Base-by-base conservation (phyloP, 2,113 vertebrate species). In the Haliaeetus leucogaster region DNA sequence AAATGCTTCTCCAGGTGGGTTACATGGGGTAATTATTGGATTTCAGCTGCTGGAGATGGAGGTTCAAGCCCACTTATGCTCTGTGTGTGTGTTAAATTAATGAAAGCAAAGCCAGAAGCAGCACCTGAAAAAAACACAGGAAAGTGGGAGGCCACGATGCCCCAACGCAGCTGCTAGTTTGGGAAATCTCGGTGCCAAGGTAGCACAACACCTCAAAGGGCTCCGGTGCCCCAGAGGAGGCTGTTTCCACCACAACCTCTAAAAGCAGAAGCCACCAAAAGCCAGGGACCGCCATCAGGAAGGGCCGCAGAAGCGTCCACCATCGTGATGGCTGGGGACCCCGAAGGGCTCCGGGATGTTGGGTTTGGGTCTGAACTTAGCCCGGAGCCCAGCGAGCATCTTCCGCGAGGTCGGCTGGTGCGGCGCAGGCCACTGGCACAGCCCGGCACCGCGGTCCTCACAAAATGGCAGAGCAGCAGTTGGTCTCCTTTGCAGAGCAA, bases 291-390 rank as follows among this genome's bases (percentile, higher is more conserved):
- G 1, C 43, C 4, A 1, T 1, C 71, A 23, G 38, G 30, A 61
- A 66, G 47, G 32, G 50, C 27, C 53, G 13, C 4, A 4, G 50
- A 4, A 1, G 5, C 2, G 2, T 14, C 80, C 86, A 40, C 8
- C 82, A 23, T 1, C 0, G 1, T 0, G 0, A 11, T 1, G 38
- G 10, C 53, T 8, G 80, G 36, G 53, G 2, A 7, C 42, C 3
- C 13, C 4, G 2, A 13, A 36, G 65, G 47, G 43, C 70, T 90
- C 30, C 12, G 47, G 26, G 67, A 9, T 4, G 76, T 10, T 66
- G 48, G 25, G 0, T 59, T 89, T 42, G 76, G 72, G 74, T 21
- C 79, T 8, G 52, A 29, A 27, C 58, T 67, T 89, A 83, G 38
- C 56, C 27, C 1, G 18, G 56, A 19, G 10, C 34, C 40, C 86